phyloP scores from a whole-genome alignment of 2,113 vertebrate species.

The Microtus ochrogaster region DNA sequence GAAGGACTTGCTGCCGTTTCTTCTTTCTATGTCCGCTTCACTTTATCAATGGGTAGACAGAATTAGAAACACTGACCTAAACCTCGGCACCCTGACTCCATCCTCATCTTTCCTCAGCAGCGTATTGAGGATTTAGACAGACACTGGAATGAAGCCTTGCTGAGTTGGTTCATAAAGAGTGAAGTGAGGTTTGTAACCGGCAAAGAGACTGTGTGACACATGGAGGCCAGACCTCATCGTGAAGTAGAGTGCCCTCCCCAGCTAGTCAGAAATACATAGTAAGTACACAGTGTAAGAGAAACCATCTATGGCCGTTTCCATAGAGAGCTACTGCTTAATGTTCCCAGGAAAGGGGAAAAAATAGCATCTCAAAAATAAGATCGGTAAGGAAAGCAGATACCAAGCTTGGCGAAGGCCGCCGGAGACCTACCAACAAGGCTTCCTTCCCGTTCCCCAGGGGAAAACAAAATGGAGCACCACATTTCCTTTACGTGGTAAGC shows the following conservation, averaged over 20 bases:
- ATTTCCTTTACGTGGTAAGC: constrained; percentile 30
- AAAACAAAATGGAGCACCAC: background rate
- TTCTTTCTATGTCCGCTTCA: background rate
- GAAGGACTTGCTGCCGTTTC: background rate
- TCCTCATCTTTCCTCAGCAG: background rate
- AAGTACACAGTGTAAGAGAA: background rate
- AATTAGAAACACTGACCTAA: background rate
- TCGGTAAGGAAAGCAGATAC: constrained; percentile 38
- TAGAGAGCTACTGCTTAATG: background rate
- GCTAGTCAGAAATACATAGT: background rate
- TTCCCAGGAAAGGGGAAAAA: constrained; percentile 48
- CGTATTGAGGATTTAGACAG: background rate
- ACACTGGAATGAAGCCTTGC: background rate
- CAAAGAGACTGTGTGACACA: background rate
- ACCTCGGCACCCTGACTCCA: background rate
- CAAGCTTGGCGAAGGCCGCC: background rate
- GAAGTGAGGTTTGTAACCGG: background rate
- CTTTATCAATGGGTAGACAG: background rate
- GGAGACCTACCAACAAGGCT: background rate
- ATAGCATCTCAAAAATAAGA: background rate
- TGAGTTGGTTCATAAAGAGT: background rate
- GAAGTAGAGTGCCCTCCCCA: background rate
- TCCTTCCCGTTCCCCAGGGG: constrained; percentile 7
- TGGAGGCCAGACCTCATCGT: background rate
- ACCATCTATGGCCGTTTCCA: background rate